Conservation (phyloP, 2,113 vertebrate species). For the Ophthalmotilapia sp. region DNA sequence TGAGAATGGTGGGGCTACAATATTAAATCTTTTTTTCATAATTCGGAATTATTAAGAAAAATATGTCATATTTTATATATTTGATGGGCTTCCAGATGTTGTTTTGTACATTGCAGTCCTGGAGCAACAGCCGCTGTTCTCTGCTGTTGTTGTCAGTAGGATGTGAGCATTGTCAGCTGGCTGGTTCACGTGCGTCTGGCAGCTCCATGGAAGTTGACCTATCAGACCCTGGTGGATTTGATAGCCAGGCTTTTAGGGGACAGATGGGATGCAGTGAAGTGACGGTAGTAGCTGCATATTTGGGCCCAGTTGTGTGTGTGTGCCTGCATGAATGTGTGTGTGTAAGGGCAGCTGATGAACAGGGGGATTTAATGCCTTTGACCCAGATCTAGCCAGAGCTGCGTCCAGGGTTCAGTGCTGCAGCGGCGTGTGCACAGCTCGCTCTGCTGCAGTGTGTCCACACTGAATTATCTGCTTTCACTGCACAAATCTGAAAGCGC, state of each 20-base stretch:
- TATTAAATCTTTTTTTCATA: not conserved
- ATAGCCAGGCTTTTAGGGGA: conserved; percentile 59
- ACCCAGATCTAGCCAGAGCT: conserved; percentile 54
- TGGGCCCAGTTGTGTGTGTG: not conserved
- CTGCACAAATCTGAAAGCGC: not conserved
- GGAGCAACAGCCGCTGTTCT: not conserved
- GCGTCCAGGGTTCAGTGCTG: not conserved
- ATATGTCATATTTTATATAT: not conserved
- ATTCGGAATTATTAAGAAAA: not conserved
- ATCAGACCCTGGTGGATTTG: conserved; percentile 59
- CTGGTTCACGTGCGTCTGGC: conserved; percentile 24
- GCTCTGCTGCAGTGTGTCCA: not conserved
- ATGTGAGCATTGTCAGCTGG: conserved; percentile 25
- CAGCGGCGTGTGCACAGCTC: not conserved
- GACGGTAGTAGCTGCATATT: conserved; percentile 5
- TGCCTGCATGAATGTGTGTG: not conserved
- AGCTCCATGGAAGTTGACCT: conserved; percentile 42
- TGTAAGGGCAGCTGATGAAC: conserved; percentile 43
- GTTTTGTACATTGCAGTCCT: not conserved
- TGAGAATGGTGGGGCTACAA: not conserved
- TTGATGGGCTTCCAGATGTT: not conserved
- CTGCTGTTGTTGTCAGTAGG: not conserved
- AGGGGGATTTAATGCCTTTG: conserved; percentile 67
- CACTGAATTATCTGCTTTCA: not conserved
- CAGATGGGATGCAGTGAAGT: conserved; percentile 67